These are phyloP conservation scores for Podarcis muralis DNA, from an alignment of 2,113 vertebrate genomes.

Conservation along the genomic window DNA sequence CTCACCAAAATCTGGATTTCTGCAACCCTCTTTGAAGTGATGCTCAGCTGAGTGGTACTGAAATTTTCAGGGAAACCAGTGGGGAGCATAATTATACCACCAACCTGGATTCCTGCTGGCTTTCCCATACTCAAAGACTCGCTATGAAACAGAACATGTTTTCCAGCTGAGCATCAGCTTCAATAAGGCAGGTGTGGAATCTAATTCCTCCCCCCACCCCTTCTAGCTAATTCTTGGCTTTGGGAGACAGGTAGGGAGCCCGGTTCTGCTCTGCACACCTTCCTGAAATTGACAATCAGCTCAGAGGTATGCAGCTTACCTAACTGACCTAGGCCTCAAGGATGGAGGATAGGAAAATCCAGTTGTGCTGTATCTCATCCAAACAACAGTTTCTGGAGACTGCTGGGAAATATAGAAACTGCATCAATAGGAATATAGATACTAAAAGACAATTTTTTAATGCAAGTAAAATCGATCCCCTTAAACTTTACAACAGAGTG, in stretches of 20 bases:
- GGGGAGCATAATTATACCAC: neutral
- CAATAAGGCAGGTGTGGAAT: too few species aligned
- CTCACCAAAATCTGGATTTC: neutral
- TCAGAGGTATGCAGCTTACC: neutral
- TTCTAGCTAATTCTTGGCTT: neutral
- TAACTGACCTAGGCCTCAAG: neutral
- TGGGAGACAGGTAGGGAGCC: neutral
- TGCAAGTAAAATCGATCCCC: neutral
- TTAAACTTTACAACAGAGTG: neutral
- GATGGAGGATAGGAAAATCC: neutral
- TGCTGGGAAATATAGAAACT: neutral
- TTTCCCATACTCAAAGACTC: neutral
- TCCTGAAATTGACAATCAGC: neutral
- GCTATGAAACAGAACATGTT: neutral
- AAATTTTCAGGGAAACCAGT: neutral
- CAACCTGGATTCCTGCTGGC: neutral
- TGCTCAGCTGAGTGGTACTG: neutral
- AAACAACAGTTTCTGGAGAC: neutral
- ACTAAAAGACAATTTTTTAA: neutral
- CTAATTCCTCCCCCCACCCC: neutral
- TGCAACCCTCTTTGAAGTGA: neutral
- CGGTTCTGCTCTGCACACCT: neutral
- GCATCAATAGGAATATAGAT: neutral
- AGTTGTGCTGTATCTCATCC: neutral
- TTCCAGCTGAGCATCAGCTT: neutral